These are phyloP conservation scores for Xiphophorus hellerii DNA, from an alignment of 2,113 vertebrate species.

Conservation along the genomic window DNA sequence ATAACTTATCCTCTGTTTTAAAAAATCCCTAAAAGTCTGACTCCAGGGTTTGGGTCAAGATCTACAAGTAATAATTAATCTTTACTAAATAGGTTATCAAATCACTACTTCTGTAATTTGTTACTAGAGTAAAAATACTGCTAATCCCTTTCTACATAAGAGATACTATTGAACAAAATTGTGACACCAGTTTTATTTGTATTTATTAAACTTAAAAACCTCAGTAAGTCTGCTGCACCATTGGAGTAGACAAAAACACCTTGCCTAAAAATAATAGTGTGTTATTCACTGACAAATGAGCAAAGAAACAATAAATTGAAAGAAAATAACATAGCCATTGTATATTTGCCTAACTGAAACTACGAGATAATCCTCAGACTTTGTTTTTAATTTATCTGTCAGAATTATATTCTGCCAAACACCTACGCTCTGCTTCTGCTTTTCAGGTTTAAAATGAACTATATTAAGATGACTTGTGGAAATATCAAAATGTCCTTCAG, in stretches of 20 bases:
- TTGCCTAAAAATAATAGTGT: no score
- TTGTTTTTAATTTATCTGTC: no score
- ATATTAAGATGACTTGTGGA: not conserved
- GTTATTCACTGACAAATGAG: no score
- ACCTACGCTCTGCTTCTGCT: not conserved
- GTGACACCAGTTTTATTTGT: constrained; percentile 20
- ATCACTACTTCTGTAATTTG: constrained; percentile 39
- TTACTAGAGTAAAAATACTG: constrained; percentile 11
- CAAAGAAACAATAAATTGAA: no score
- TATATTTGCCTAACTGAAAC: no score
- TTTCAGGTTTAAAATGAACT: not conserved
- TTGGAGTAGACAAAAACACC: no score
- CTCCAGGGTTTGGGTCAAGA: constrained; percentile 37
- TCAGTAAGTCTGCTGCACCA: no score
- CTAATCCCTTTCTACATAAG: constrained; percentile 13
- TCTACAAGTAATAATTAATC: constrained; percentile 10
- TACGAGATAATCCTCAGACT: no score
- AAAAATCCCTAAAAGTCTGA: constrained; percentile 49
- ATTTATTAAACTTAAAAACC: not conserved
- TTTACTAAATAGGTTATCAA: constrained; percentile 7
- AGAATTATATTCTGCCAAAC: no score
- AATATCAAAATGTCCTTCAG: not conserved
- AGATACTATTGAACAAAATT: constrained; percentile 10
- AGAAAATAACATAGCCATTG: no score
- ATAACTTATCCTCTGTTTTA: constrained; percentile 63